phyloP scores from a whole-genome alignment of 2,797 vertebrate genomes.

The Carapus acus region DNA sequence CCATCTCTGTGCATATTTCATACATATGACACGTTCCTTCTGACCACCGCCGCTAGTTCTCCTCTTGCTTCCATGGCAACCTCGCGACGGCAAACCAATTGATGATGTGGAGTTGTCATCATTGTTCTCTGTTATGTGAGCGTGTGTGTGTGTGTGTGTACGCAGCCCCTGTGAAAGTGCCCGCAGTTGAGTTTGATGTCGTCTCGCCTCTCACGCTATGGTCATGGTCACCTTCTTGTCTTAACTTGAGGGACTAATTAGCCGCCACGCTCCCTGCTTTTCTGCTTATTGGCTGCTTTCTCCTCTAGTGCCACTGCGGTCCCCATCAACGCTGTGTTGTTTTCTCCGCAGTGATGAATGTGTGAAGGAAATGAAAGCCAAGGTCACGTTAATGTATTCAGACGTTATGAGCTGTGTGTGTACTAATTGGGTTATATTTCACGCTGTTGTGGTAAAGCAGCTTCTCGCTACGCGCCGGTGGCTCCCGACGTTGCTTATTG shows the following conservation, averaged over 20 bases:
- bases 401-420: constrained; percentile 22
- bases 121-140: constrained; percentile 15
- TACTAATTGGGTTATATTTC: constrained; percentile 35
- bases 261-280: neutral
- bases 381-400: constrained; percentile 35
- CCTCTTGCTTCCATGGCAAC: constrained; percentile 56
- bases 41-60: constrained; percentile 11
- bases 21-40: constrained; percentile 19
- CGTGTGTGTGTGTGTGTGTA: no score
- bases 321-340: neutral
- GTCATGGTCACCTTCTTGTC: no score
- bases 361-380: constrained; percentile 29
- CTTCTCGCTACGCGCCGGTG: neutral
- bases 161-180: no score
- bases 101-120: constrained; percentile 28
- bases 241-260: neutral
- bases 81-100: constrained; percentile 23
- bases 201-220: no score
- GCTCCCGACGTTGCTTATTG: constrained; percentile 11
- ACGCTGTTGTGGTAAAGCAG: constrained; percentile 14
- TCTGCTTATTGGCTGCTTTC: constrained; percentile 3
- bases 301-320: constrained; percentile 6
- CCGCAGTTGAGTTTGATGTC: no score
- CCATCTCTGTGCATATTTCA: constrained; percentile 13
- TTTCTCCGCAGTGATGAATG: constrained; percentile 25